Conservation (phyloP, 2,888 invertebrate genomes). For the Calliopum simillimum region DNA sequence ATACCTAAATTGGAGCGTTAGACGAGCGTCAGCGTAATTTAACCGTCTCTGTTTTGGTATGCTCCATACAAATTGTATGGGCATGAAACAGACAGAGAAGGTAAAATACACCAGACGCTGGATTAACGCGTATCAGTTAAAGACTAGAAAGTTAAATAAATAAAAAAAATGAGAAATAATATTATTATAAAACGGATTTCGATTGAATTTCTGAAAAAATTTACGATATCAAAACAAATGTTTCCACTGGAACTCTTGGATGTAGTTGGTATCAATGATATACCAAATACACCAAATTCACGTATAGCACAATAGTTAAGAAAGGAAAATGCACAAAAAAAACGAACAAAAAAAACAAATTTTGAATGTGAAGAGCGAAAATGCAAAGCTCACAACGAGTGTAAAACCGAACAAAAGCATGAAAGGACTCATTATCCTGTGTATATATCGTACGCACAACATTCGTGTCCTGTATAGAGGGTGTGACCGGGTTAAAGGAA, state of each 20-base stretch:
- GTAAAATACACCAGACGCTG: too few relatives aligned
- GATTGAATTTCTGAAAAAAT: too few relatives aligned
- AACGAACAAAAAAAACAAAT: constrained; percentile 1
- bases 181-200: too few relatives aligned
- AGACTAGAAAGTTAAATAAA: too few relatives aligned
- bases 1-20: too few relatives aligned
- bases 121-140: too few relatives aligned
- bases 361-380: constrained; percentile 17
- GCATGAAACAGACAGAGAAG: too few relatives aligned
- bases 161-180: too few relatives aligned
- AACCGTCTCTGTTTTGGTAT: too few relatives aligned
- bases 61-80: too few relatives aligned
- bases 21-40: too few relatives aligned
- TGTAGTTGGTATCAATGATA: constrained; percentile 28
- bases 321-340: constrained; percentile 28
- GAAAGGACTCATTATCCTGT: constrained; percentile 37
- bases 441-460: constrained; percentile 46
- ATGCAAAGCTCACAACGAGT: constrained; percentile 15
- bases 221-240: constrained; percentile 24
- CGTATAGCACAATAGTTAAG: constrained; percentile 9
- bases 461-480: constrained; percentile 63
- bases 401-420: constrained; percentile 25
- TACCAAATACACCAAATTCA: constrained; percentile 33
- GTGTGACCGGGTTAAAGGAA: constrained; percentile 67
- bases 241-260: constrained; percentile 10